Evolutionary conservation across 2,113 vertebrate genomes (phyloP), one percentile per base, ranked within the genome.

Genomic region (Asarcornis scutulata): DNA sequence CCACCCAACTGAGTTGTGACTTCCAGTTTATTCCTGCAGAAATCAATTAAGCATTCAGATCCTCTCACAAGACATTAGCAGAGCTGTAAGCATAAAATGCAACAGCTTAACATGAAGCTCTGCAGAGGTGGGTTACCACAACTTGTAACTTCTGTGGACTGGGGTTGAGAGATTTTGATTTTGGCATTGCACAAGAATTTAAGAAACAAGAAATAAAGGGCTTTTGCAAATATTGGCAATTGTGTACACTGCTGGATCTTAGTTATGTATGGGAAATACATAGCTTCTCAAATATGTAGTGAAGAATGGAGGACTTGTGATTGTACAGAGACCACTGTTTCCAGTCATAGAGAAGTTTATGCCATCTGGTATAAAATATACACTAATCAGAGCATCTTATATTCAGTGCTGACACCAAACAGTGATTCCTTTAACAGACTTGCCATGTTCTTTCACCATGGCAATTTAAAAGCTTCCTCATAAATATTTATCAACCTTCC

Each of bases 401-500:
- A 23, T 63, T 79, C 40, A 53, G 13, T 69, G 31, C 23, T 91
- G 44, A 55, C 58, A 69, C 4, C 38, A 72, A 75, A 82, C 44
- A 79, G 34, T 56, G 31, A 76, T 68, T 91, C 29, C 46, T 79
- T 69, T 89, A 76, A 46, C 42, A 87, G 84, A 64, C 13, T 31
- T 40, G 17, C 50, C 27, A 9, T 73, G 26, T 80, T 71, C 40
- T 93, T 94, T 86, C 48, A 62, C 72, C 40, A 40, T 55, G 63
- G 63, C 34, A 73, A 71, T 95, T 83, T 76, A 77, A 83, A 90
- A 62, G 10, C 40, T 89, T 95, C 59, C 40, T 91, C n/a, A 66
- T 67, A 93, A 95, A 77, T 86, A 88, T 80, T 93, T 86, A 77
- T 77, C 29, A 55, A n/a, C 17, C 52, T 86, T 86, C 62, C 68